Evolutionary conservation across 2,113 vertebrate species (phyloP), one percentile per base, ranked within the genome.

Genomic region (Platichthys stellatus): DNA sequence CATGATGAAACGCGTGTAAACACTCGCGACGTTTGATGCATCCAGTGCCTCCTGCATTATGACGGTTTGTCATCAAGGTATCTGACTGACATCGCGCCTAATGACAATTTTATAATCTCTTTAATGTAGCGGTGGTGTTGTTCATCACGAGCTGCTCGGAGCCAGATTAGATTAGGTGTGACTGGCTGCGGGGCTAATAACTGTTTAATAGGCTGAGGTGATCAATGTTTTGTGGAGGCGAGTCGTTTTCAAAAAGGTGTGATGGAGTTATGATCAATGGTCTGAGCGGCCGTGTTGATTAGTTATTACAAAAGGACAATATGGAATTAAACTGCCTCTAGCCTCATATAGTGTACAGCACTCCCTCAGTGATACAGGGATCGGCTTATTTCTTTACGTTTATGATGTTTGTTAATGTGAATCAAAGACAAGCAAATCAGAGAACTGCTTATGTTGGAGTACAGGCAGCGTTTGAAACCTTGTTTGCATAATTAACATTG

Each of bases 101-200:
- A 86, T 84, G 64, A 75, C 74, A 60, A 49, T 76, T 65, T 73
- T 40, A 69, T 62, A 68, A 72, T 78, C 61, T 70, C 54, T 75
- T 74, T 76, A 28, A 82, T 74, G 74, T 76, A 78, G 63, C 57
- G 28, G 17, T 81, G 86, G 65, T 69, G 68, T 67, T 80, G 75
- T 85, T 86, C 75, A 86, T 88, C 58, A 76, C 47, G 58, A 73
- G 58, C 60, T 67, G 83, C 51, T 58, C 66, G 28, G 56, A 73
- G 43, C 61, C 14, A 38, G 43, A 86, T 78, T 74, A 72, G 56
- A 87, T 88, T 78, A 73, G 57, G 65, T 80, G 75, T 68, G 57
- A 80, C 63, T 76, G 64, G 70, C 84, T 72, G 24, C 10, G 49
- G 63, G 69, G 49, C 65, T 57, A 69, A 81, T 78, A 78, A 78